Percentiles rank a stretch among this genome's conserved stretches.
Conservation (phyloP, 2,797 vertebrate genomes). For the Rhinogobio ventralis region DNA sequence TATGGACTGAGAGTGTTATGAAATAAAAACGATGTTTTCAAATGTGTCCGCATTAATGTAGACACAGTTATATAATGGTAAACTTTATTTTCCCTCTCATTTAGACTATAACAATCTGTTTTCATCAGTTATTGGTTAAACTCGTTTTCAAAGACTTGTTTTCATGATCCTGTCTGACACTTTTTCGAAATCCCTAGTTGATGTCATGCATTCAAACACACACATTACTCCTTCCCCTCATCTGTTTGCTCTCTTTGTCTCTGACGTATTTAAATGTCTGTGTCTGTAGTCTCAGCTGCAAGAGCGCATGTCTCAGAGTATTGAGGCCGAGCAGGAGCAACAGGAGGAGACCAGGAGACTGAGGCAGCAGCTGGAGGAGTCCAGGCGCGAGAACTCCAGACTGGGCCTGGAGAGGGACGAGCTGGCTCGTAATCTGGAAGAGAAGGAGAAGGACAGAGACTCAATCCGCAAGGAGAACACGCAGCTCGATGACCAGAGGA, state of each 20-base stretch:
- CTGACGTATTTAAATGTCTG: not conserved
- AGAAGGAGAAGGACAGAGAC: slow-evolving; percentile 84
- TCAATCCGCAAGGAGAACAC: slow-evolving; percentile 75
- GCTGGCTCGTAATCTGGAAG: slow-evolving; percentile 75
- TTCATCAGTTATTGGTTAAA: not conserved
- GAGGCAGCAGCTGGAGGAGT: slow-evolving; percentile 85
- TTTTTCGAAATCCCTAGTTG: not conserved
- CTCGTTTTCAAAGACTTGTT: too few species aligned
- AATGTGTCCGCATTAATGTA: not conserved
- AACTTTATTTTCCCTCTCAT: not conserved
- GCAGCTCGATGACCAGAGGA: slow-evolving; percentile 86
- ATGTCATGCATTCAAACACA: not conserved
- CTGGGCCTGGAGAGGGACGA: slow-evolving; percentile 82
- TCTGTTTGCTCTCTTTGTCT: not conserved
- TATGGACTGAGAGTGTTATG: not conserved
- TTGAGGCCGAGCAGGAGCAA: slow-evolving; percentile 85
- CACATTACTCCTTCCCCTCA: not conserved
- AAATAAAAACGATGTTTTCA: not conserved
- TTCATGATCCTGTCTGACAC: not conserved
- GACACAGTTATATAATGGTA: not conserved
- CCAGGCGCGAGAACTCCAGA: slow-evolving; percentile 78
- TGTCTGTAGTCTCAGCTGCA: slow-evolving; percentile 78
- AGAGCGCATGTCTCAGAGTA: slow-evolving; percentile 74
- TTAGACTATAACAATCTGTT: not conserved
- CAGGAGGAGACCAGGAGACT: slow-evolving; percentile 79